Base-by-base conservation (phyloP, 2,797 vertebrate species). In the Echeneis naucrates region DNA sequence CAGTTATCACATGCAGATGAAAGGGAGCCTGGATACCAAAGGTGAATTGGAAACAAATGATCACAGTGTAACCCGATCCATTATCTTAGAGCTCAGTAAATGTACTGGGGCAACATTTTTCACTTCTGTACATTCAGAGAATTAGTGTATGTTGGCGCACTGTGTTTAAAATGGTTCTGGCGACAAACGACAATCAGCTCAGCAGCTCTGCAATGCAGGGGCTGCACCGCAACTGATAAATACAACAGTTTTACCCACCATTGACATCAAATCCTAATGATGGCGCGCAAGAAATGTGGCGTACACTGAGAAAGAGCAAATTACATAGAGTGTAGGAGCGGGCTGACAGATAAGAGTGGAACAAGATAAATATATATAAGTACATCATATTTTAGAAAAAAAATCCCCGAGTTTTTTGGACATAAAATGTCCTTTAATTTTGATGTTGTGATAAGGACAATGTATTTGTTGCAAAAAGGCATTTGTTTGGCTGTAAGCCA, bases 161-260 rank as follows among this genome's bases (percentile, higher is more conserved):
- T 75, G 35, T 19, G 42, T 21, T 68, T 47, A 54, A 68, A 81
- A 77, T 27, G 19, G 30, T 75, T 71, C 70, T 42, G 19, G 37
- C 63, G 58, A 52, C 8, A 66, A 76, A 71, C 47, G 42, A 40
- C 52, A 71, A 58, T 78, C 58, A 67, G 45, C 60, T 75, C 42
- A 57, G 13, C 61, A 74, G 61, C 62, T 66, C 68, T 68, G 54
- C 71, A 75, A 35, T 69, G 68, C 75, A 77, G 61, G 38, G 38
- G 48, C 67, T 74, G 52, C 37, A 47, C 47, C 65, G 38, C 47
- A 58, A 42, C 33, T 74, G 63, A 85, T 67, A 59, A 79, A 72
- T 71, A 66, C 32, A 55, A 33, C 35, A 21, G 26, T 66, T 75
- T 76, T 35, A 68, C 37, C 32, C 59, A 68, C 40, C 32, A 61